These are phyloP conservation scores for Drosophila busckii DNA, from an alignment of 1,140 invertebrate genomes.

Conservation along the genomic window DNA sequence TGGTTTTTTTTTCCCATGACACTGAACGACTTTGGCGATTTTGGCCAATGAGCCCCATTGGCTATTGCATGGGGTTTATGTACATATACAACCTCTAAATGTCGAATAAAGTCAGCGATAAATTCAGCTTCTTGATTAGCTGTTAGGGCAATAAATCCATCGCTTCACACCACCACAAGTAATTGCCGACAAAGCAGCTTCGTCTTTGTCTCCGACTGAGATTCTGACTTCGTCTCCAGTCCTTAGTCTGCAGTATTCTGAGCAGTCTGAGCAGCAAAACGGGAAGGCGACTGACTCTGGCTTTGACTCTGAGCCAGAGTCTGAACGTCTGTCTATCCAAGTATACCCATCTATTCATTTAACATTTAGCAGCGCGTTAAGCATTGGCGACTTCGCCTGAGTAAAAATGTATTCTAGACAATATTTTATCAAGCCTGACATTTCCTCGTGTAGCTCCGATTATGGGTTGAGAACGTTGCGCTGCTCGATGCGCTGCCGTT, in stretches of 20 bases:
- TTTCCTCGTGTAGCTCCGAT: constrained; percentile 64
- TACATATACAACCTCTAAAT: constrained; percentile 56
- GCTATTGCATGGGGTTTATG: constrained; percentile 39
- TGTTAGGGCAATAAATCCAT: constrained; percentile 66
- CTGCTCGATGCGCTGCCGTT: background rate
- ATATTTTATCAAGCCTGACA: constrained; percentile 66
- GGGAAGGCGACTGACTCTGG: too few relatives aligned
- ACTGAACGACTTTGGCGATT: constrained; percentile 25
- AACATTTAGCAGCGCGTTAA: constrained; percentile 13
- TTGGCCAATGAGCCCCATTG: constrained; percentile 33
- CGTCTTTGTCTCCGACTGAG: constrained; percentile 34
- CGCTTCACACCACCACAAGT: constrained; percentile 62
- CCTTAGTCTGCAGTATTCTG: too few relatives aligned
- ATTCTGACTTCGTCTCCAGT: constrained; percentile 38
- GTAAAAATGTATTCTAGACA: constrained; percentile 61
- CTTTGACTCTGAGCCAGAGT: too few relatives aligned
- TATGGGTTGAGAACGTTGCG: constrained; percentile 31
- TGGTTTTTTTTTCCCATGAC: constrained; percentile 47
- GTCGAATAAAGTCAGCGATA: constrained; percentile 65
- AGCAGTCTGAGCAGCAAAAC: constrained; percentile 33
- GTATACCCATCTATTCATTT: constrained; percentile 25
- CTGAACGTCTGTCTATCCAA: constrained; percentile 14
- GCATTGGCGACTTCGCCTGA: constrained; percentile 32
- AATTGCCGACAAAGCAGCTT: constrained; percentile 62
- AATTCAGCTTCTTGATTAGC: constrained; percentile 70